Conservation (phyloP, 2,113 vertebrate genomes). For the Elgaria multicarinata region DNA sequence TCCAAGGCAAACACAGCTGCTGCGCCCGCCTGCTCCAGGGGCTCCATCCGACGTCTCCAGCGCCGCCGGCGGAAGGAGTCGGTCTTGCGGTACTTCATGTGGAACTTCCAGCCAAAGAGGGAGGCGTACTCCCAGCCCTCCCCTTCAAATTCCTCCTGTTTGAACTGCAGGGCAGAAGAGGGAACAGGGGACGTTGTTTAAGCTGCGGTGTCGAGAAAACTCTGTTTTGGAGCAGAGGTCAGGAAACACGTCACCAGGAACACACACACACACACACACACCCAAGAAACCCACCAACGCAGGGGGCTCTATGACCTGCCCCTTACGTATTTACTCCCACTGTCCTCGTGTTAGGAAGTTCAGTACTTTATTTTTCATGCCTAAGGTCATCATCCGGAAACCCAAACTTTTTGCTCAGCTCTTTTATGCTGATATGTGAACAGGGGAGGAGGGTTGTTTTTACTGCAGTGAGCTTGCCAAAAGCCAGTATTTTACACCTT, state of each 20-base stretch:
- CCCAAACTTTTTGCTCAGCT: too few species aligned
- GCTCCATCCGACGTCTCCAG: slow-evolving; percentile 96
- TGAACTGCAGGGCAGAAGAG: slow-evolving; percentile 75
- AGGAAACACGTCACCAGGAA: not conserved
- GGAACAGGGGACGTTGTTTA: fast-evolving
- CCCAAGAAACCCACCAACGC: not conserved
- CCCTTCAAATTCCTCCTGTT: slow-evolving; percentile 84
- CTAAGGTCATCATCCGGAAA: not conserved
- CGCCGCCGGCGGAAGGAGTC: slow-evolving; percentile 91
- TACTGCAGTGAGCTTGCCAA: not conserved
- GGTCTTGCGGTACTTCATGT: slow-evolving; percentile 88
- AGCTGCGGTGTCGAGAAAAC: not conserved
- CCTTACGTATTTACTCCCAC: too few species aligned
- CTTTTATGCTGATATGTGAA: not conserved
- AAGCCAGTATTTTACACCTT: not conserved
- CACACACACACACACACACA: not conserved
- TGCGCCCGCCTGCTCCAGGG: slow-evolving; percentile 88
- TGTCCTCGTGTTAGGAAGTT: not conserved
- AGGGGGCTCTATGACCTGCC: not conserved
- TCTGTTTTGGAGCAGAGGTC: not conserved
- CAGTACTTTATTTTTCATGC: not conserved
- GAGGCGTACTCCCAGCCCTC: slow-evolving; percentile 98
- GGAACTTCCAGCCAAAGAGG: slow-evolving; percentile 96
- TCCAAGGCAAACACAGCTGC: slow-evolving; percentile 95
- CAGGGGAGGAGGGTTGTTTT: not conserved